These are phyloP conservation scores for Sitophilus oryzae DNA, from an alignment of 1,140 invertebrate genomes.

Conservation along the genomic window DNA sequence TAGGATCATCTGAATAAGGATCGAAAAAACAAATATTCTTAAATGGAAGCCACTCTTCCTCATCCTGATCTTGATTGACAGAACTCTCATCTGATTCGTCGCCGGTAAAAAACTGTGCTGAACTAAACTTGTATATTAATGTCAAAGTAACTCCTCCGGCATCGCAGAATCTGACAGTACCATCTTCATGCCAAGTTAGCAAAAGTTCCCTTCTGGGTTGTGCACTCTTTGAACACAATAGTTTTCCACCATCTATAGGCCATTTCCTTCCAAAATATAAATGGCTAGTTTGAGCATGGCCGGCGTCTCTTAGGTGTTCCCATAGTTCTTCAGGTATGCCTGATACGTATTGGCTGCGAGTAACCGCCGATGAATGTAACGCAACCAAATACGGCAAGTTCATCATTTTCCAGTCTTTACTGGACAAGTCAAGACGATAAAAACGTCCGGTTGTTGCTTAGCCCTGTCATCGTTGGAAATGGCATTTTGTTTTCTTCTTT, in stretches of 20 bases:
- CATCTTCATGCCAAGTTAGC: constrained; percentile 96
- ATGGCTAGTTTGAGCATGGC: no score
- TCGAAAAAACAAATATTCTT: constrained; percentile 56
- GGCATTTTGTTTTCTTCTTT: constrained; percentile 36
- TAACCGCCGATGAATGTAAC: constrained; percentile 86
- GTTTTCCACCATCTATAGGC: constrained; percentile 75
- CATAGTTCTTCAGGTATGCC: constrained; percentile 64
- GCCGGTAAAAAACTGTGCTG: constrained; percentile 70
- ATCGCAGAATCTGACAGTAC: constrained; percentile 92
- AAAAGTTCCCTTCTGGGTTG: no score
- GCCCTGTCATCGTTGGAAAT: constrained; percentile 41
- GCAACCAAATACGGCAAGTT: constrained; percentile 86
- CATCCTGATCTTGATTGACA: constrained; percentile 46
- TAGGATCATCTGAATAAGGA: no score
- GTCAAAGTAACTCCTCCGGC: constrained; percentile 72
- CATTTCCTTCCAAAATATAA: constrained; percentile 65
- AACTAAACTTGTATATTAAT: constrained; percentile 82
- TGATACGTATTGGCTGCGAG: constrained; percentile 73
- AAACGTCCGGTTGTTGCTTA: constrained; percentile 51
- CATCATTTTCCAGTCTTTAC: constrained; percentile 76
- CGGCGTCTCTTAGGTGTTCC: constrained; percentile 67
- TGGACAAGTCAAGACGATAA: constrained; percentile 81
- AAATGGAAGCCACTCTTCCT: constrained; percentile 86
- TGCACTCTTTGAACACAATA: no score
- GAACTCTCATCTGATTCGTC: constrained; percentile 47